These are phyloP conservation scores for Selenia dentaria DNA, from an alignment of 2,888 invertebrate genomes.

Conservation along the genomic window DNA sequence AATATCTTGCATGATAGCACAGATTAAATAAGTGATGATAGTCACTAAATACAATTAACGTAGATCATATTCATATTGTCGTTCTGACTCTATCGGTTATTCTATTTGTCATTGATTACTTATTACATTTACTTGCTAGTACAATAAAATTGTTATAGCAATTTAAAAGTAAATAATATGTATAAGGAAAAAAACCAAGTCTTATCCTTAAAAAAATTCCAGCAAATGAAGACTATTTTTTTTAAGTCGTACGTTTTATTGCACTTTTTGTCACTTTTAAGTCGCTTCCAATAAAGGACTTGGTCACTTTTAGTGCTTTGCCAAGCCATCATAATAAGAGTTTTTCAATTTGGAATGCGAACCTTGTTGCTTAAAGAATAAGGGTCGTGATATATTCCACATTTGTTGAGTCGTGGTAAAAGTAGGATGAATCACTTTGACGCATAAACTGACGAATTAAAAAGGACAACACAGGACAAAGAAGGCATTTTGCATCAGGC, in stretches of 20 bases:
- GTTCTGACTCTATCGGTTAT: too few species aligned
- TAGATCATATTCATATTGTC: too few species aligned
- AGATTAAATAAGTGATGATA: too few species aligned
- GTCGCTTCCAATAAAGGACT: constrained; percentile 48
- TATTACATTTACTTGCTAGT: too few species aligned
- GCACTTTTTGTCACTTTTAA: constrained; percentile 55
- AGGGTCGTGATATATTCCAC: constrained; percentile 13
- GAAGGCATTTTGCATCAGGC: constrained; percentile 79
- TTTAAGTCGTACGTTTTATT: constrained; percentile 32
- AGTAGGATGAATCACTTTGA: constrained; percentile 74
- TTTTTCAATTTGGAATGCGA: constrained; percentile 8
- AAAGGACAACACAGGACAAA: constrained; percentile 81
- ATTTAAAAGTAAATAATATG: too few species aligned
- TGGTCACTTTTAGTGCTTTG: constrained; percentile 44
- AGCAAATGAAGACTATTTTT: background rate
- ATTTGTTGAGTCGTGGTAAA: constrained; percentile 43
- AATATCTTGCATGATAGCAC: too few species aligned
- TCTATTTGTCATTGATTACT: too few species aligned
- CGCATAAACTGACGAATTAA: constrained; percentile 82
- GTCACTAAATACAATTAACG: too few species aligned
- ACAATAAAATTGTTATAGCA: too few species aligned
- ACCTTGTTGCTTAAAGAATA: constrained; percentile 19
- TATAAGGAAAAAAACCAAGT: too few species aligned
- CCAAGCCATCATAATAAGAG: constrained; percentile 31
- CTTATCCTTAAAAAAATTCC: background rate